Evolutionary conservation across 2,113 vertebrate species (phyloP), one percentile per base, ranked within the genome.

Genomic region (Arenaria interpres): DNA sequence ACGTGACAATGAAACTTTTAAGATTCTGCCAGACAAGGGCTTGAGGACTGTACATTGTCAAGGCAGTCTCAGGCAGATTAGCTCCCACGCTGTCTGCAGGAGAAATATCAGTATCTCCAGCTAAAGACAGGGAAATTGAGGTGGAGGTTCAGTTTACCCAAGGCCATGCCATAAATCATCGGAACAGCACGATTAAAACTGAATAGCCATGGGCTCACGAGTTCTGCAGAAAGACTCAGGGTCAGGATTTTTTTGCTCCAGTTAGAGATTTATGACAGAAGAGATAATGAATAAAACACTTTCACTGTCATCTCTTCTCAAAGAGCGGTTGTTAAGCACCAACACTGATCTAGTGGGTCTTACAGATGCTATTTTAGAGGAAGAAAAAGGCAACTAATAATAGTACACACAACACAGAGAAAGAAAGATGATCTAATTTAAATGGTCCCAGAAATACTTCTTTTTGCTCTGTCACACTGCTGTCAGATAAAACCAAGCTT

Each of bases 231-330:
- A 85, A 74, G 63, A 91, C 37, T 85, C 57, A 28, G 81, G 91
- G 87, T 95, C 74, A 87, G 59, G 63, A 96, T 43, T 92, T 88
- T 54, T 54, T 76, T 93, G 66, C 57, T 93, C 32, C 59, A 89
- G 66, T 56, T 82, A 76, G 56, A 95, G 69, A 93, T 95, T 95
- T 93, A 95, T 92, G 62, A 78, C 69, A 79, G 66, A 75, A 21
- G 24, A 96, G 89, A 94, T 89, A 91, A 93, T 46, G 80, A 96
- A 87, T 91, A 87, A 87, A 92, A 90, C 39, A 75, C 64, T 89
- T 85, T 41, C 45, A 60, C 33, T 1, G 5, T 32, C 60, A 64
- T 92, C 78, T 92, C 79, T 88, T 57, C 76, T 85, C 57, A 73
- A 92, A 62, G 74, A 89, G 68, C 2, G 5, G 60, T 37, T 92